Evolutionary conservation across 2,888 invertebrate genomes (phyloP).

Genomic region (Luperina nickerlii): DNA sequence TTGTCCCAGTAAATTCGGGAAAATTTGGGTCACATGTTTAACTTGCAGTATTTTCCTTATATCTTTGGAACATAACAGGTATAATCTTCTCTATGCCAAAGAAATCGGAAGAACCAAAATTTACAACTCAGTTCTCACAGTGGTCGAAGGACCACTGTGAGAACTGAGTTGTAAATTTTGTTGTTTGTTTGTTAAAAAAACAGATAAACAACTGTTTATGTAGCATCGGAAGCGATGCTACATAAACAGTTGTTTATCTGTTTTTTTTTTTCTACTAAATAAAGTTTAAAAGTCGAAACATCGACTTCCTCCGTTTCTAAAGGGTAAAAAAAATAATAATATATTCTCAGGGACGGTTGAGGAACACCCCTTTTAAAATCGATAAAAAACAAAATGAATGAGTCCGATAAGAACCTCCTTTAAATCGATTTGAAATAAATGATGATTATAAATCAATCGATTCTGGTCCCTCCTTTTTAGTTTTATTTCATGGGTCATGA

Average conservation of each 20-base stretch:
- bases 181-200: no score
- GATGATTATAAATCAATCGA: slow-evolving; percentile 56
- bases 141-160: no score
- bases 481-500: slow-evolving; percentile 38
- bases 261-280: slow-evolving; percentile 37
- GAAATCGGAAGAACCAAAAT: background rate
- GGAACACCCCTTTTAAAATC: slow-evolving; percentile 60
- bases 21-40: no score
- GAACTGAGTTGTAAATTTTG: no score
- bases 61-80: background rate
- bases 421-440: slow-evolving; percentile 55
- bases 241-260: slow-evolving; percentile 47
- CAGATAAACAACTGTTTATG: no score
- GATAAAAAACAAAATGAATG: slow-evolving; percentile 59
- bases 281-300: slow-evolving; percentile 39
- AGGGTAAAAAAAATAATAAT: slow-evolving; percentile 45
- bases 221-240: no score
- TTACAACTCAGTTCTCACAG: background rate
- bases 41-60: no score
- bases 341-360: slow-evolving; percentile 37
- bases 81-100: background rate
- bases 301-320: slow-evolving; percentile 46
- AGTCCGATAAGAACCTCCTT: slow-evolving; percentile 51
- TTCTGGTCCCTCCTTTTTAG: slow-evolving; percentile 42
- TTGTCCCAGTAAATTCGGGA: background rate